phyloP scores from a whole-genome alignment of 1,140 invertebrate species.

The Neodiprion lecontei region DNA sequence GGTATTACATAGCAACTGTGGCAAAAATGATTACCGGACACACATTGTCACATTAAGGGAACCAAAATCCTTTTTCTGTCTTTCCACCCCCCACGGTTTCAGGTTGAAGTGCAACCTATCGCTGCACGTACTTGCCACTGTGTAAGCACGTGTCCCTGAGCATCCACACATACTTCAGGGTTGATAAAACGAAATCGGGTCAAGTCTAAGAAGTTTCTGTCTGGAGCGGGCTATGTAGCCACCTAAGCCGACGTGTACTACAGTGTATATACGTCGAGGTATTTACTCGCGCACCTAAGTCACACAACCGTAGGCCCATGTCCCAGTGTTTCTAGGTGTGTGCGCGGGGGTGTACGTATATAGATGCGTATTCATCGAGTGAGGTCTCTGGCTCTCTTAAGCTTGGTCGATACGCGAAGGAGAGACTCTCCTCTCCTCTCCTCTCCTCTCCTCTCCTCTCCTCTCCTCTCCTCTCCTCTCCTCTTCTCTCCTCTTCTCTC shows the following conservation, averaged over 20 bases:
- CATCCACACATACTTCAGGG: background rate
- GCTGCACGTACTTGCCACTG: too few species aligned
- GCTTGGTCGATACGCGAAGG: constrained; percentile 38
- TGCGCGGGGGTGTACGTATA: background rate
- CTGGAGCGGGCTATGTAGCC: background rate
- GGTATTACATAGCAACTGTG: too few species aligned
- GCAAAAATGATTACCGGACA: too few species aligned
- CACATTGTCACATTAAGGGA: too few species aligned
- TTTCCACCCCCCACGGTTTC: too few species aligned
- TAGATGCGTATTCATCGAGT: constrained; percentile 2
- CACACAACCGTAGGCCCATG: background rate
- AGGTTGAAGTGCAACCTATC: too few species aligned
- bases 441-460: background rate
- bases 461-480: constrained; percentile 21
- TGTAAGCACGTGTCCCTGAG: too few species aligned
- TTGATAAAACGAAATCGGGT: constrained; percentile 16
- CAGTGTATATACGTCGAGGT: background rate
- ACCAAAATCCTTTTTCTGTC: too few species aligned
- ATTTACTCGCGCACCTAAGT: background rate
- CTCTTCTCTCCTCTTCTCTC: constrained; percentile 30
- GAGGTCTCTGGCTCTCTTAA: constrained; percentile 22
- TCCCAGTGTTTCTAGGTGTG: background rate
- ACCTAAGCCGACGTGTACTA: background rate
- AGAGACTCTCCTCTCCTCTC: constrained; percentile 33
- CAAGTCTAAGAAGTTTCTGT: constrained; percentile 15